Evolutionary conservation across 2,888 invertebrate genomes (phyloP).

Genomic region (Electrophaes corylata): DNA sequence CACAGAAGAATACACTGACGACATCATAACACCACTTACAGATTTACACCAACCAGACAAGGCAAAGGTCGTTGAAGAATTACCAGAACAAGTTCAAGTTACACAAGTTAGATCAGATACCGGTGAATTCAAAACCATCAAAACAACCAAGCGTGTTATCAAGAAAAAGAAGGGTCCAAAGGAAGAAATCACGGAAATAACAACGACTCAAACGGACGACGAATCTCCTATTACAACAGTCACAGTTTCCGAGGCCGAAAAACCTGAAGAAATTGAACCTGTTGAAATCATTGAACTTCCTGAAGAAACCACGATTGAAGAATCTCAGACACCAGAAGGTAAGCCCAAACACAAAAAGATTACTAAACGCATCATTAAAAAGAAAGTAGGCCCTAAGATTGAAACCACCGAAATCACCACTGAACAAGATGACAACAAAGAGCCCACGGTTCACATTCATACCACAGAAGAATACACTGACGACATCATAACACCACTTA

Average conservation of each 20-base stretch:
- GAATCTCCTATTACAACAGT: slow-evolving; percentile 18
- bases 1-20: slow-evolving; percentile 39
- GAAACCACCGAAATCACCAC: slow-evolving; percentile 34
- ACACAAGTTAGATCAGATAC: slow-evolving; percentile 46
- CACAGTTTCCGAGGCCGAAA: slow-evolving; percentile 6
- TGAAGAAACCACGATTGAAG: slow-evolving; percentile 42
- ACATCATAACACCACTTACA: slow-evolving; percentile 38
- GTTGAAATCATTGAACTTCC: slow-evolving; percentile 25
- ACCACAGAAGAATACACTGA: slow-evolving; percentile 32
- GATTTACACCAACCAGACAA: slow-evolving; percentile 28
- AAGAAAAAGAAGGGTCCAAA: slow-evolving; percentile 48
- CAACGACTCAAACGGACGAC: slow-evolving; percentile 32
- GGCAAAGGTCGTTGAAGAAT: slow-evolving; percentile 41
- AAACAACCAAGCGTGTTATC: slow-evolving; percentile 45
- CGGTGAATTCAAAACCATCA: slow-evolving; percentile 40
- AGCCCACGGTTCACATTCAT: slow-evolving; percentile 21
- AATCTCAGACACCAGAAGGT: slow-evolving; percentile 39
- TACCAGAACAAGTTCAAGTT: slow-evolving; percentile 56
- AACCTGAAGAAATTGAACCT: neutral
- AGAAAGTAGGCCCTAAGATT: slow-evolving; percentile 39
- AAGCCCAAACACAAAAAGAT: slow-evolving; percentile 47
- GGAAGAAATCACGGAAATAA: slow-evolving; percentile 45
- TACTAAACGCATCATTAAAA: slow-evolving; percentile 39
- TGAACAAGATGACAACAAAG: slow-evolving; percentile 29
- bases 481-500: neutral